Conservation (phyloP, 2,113 vertebrate genomes). For the Eptesicus fuscus region DNA sequence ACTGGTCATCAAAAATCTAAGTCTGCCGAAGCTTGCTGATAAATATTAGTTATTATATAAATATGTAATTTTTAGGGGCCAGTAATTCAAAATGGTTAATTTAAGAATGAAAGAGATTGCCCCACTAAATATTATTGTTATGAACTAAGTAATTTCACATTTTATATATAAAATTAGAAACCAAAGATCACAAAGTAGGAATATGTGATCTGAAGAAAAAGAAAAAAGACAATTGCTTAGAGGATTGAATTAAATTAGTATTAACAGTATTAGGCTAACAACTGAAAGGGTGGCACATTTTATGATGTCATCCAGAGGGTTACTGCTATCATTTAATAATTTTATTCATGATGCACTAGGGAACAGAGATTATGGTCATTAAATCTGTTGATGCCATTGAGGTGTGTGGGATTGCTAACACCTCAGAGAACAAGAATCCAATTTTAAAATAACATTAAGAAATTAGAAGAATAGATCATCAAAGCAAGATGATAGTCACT, state of each 20-base stretch:
- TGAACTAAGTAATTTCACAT: neutral
- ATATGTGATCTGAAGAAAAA: constrained; percentile 34
- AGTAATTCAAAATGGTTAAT: constrained; percentile 19
- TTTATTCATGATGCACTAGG: constrained; percentile 33
- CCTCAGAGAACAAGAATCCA: constrained; percentile 49
- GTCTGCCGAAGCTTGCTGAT: neutral
- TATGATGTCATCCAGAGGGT: constrained; percentile 46
- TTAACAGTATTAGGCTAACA: neutral
- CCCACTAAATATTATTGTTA: constrained; percentile 20
- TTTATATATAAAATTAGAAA: constrained; percentile 14
- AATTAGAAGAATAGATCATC: constrained; percentile 52
- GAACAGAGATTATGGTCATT: constrained; percentile 46
- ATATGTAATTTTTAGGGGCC: neutral
- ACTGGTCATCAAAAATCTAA: neutral
- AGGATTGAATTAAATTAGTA: neutral
- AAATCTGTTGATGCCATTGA: constrained; percentile 35
- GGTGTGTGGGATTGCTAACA: constrained; percentile 48
- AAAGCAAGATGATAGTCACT: constrained; percentile 48
- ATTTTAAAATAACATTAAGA: constrained; percentile 67
- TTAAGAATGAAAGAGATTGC: neutral
- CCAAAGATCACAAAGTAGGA: neutral
- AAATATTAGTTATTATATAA: neutral
- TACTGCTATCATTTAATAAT: constrained; percentile 42
- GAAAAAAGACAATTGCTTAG: neutral
- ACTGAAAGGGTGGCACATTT: neutral